phyloP scores from a whole-genome alignment of 1,140 invertebrate species.

The Scylla paramamosain region DNA sequence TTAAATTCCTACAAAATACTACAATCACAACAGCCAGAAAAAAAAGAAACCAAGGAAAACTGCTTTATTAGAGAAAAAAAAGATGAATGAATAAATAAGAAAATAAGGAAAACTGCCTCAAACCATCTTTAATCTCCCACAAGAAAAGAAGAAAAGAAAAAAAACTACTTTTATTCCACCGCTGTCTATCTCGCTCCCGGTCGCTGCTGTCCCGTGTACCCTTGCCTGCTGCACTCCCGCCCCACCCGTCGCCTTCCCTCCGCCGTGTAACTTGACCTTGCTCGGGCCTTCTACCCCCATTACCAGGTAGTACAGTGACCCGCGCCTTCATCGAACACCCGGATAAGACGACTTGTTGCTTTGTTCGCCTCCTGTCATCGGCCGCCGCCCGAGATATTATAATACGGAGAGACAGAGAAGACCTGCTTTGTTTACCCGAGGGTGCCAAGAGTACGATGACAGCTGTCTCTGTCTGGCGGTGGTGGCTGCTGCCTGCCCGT shows the following conservation, averaged over 20 bases:
- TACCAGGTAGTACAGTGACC: conserved; percentile 35
- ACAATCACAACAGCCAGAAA: too few relatives aligned
- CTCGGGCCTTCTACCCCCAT: conserved; percentile 37
- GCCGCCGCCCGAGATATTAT: background rate
- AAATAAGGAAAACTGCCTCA: too few relatives aligned
- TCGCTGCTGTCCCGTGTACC: background rate
- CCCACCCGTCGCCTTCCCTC: background rate
- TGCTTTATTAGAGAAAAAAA: too few relatives aligned
- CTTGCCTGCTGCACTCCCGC: background rate
- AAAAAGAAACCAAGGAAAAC: too few relatives aligned
- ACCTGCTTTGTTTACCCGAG: background rate
- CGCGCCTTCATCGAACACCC: background rate
- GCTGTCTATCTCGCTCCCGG: background rate
- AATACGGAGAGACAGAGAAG: background rate
- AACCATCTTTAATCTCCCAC: too few relatives aligned
- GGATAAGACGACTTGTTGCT: conserved; percentile 50
- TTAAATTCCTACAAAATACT: too few relatives aligned
- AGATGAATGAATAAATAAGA: too few relatives aligned
- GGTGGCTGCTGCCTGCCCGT: background rate
- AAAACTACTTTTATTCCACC: background rate
- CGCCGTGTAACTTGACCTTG: conserved; percentile 43
- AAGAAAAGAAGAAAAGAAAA: too few relatives aligned
- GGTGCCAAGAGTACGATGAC: background rate
- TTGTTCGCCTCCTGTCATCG: conserved; percentile 35
- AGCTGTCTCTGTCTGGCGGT: background rate